A percentile compares a stretch with the other conserved stretches of the same genome.
Conservation (phyloP, 2,888 invertebrate genomes). For the Bugula neritina region DNA sequence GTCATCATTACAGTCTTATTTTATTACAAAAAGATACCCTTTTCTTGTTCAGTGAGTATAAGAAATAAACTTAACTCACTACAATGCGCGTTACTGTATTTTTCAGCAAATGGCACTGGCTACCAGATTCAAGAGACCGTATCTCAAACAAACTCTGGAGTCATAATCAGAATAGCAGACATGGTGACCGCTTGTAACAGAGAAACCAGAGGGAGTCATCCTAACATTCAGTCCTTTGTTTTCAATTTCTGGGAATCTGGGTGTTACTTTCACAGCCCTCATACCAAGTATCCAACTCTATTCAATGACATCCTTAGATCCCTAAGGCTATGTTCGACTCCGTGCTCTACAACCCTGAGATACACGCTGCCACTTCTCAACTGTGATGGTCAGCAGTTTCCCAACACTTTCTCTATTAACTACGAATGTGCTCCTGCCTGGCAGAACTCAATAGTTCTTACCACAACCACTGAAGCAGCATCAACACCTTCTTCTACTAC, state of each 20-base stretch:
- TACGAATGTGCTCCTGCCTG: background rate
- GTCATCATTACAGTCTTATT: no score
- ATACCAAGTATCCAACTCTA: background rate
- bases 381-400: background rate
- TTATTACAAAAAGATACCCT: no score
- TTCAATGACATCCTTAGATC: background rate
- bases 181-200: background rate
- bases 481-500: background rate
- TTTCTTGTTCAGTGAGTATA: no score
- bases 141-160: background rate
- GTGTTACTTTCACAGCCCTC: background rate
- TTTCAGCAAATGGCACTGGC: conserved; percentile 2
- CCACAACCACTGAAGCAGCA: background rate
- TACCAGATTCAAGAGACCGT: conserved; percentile 6
- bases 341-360: background rate
- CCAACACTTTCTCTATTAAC: conserved; percentile 18
- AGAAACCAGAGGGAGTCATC: background rate
- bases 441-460: background rate
- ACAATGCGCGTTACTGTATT: background rate
- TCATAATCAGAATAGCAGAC: background rate
- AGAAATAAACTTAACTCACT: no score
- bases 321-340: background rate
- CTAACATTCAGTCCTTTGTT: background rate
- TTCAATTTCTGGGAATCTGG: conserved; percentile 20
- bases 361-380: background rate